Percentiles rank a stretch among this genome's conserved stretches.
phyloP scores from a whole-genome alignment of 2,113 vertebrate genomes.

The Apodemus sylvaticus region DNA sequence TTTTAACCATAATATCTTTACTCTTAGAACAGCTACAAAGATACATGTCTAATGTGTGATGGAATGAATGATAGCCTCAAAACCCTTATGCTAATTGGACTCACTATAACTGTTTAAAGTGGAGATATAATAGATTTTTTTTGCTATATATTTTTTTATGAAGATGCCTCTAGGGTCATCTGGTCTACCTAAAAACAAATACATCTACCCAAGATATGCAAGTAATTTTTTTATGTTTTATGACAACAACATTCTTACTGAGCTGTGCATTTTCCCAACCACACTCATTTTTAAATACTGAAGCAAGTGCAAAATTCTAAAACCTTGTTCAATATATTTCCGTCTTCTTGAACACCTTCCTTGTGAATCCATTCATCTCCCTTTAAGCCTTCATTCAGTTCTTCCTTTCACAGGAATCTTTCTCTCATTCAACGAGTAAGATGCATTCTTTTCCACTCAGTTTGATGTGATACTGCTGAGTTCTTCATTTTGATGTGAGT shows the following conservation, averaged over 20 bases:
- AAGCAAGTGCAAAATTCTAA: not conserved
- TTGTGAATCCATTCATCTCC: not conserved
- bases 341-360: not conserved
- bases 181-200: not conserved
- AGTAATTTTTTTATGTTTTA: not conserved
- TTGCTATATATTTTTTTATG: not conserved
- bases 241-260: not conserved
- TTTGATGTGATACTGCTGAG: not conserved
- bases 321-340: not conserved
- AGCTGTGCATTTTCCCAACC: not conserved
- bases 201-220: not conserved
- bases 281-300: not conserved
- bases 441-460: not conserved
- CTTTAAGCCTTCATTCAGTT: not conserved
- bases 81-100: not conserved
- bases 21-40: constrained; percentile 4
- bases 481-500: not conserved
- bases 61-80: not conserved
- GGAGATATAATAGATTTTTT: not conserved
- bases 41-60: not conserved
- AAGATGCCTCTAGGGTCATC: not conserved
- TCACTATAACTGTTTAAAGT: not conserved
- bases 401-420: not conserved
- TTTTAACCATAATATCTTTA: not conserved
- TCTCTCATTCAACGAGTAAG: not conserved